Percentiles rank a stretch among this genome's conserved stretches.
Conservation (phyloP, 2,888 invertebrate species). For the Silvanus unidentatus region DNA sequence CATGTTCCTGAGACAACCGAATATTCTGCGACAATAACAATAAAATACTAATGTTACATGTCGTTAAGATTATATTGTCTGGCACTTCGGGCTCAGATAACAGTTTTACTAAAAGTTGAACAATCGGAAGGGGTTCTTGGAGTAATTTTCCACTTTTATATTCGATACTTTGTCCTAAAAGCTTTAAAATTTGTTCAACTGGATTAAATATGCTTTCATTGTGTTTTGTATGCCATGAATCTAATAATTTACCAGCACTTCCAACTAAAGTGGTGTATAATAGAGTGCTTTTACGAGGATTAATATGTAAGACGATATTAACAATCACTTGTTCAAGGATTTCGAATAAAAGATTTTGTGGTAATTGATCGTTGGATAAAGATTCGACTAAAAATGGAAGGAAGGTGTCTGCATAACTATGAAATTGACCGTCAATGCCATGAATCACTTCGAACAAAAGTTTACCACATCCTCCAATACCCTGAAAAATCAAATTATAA, state of each 20-base stretch:
- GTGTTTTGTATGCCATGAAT: constrained; percentile 14
- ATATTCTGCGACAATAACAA: constrained; percentile 57
- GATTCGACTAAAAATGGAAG: constrained; percentile 62
- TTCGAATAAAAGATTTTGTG: constrained; percentile 55
- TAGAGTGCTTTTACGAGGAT: constrained; percentile 56
- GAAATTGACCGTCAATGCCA: constrained; percentile 78
- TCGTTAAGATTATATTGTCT: constrained; percentile 48
- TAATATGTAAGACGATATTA: constrained; percentile 58
- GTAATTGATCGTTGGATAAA: constrained; percentile 50
- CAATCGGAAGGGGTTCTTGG: constrained; percentile 54
- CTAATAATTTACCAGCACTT: constrained; percentile 33
- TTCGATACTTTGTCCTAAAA: constrained; percentile 58
- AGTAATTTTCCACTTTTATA: constrained; percentile 61
- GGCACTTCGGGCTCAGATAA: constrained; percentile 46
- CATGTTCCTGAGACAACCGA: constrained; percentile 66
- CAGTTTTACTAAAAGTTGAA: constrained; percentile 53
- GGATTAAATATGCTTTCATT: constrained; percentile 11
- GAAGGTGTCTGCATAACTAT: constrained; percentile 72
- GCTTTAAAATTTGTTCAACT: constrained; percentile 45
- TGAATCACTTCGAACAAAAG: constrained; percentile 83
- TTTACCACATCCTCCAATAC: constrained; percentile 74
- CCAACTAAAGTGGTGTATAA: constrained; percentile 59
- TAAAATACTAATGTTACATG: constrained; percentile 54
- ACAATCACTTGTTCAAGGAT: constrained; percentile 61
- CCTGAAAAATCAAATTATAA: no score